These are phyloP conservation scores for Promerops cafer DNA, from an alignment of 2,113 vertebrate genomes.

Conservation along the genomic window DNA sequence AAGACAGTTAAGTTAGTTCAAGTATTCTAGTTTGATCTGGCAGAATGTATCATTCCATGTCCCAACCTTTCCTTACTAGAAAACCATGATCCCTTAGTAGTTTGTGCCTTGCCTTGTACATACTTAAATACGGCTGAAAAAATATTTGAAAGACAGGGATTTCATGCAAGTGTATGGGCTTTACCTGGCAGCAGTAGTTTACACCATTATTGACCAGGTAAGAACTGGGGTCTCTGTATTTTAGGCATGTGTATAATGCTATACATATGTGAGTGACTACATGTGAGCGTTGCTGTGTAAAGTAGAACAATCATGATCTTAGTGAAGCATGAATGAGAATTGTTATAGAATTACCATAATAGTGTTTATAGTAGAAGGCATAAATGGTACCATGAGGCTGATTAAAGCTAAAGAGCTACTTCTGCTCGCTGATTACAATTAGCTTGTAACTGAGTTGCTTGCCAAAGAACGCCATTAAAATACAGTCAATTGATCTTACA, in stretches of 20 bases:
- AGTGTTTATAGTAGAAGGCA: neutral
- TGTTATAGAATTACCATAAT: slow-evolving; percentile 37
- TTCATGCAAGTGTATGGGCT: neutral
- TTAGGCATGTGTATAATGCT: neutral
- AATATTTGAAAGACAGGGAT: neutral
- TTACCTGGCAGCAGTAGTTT: neutral
- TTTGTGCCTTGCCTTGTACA: neutral
- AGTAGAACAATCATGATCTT: neutral
- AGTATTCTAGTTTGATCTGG: neutral
- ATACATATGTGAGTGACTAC: neutral
- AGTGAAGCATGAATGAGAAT: slow-evolving; percentile 4
- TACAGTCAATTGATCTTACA: slow-evolving; percentile 8
- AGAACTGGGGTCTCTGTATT: neutral
- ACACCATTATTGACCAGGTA: neutral
- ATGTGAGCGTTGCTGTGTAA: neutral
- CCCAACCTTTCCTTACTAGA: neutral
- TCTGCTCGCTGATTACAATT: slow-evolving; percentile 33
- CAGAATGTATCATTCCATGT: neutral
- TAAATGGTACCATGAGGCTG: slow-evolving; percentile 55
- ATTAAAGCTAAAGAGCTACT: slow-evolving; percentile 56
- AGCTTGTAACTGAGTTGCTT: neutral
- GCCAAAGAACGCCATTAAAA: neutral
- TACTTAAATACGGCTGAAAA: neutral
- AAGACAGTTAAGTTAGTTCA: neutral
- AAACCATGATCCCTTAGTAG: neutral